These are phyloP conservation scores for Odocoileus hemionus DNA, from an alignment of 2,113 vertebrate genomes.

Conservation along the genomic window DNA sequence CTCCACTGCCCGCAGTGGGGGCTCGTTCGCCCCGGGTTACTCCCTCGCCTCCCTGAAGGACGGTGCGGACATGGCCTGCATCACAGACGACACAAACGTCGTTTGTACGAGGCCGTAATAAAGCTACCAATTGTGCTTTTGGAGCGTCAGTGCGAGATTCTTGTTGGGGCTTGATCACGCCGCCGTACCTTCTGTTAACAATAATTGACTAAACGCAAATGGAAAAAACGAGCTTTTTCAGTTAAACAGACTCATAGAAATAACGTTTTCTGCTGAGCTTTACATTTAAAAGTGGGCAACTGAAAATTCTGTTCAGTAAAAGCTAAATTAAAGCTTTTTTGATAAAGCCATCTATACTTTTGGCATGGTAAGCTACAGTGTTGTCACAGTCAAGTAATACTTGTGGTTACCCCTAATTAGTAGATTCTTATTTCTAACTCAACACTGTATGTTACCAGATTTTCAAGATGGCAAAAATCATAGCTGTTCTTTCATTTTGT, in stretches of 20 bases:
- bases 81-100: neutral
- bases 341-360: neutral
- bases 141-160: neutral
- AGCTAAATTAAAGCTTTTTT: neutral
- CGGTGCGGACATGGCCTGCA: neutral
- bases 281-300: neutral
- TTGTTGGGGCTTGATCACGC: neutral
- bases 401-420: neutral
- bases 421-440: neutral
- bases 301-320: neutral
- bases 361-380: neutral
- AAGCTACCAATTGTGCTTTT: neutral
- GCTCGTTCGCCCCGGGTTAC: neutral
- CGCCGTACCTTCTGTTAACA: neutral
- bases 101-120: neutral
- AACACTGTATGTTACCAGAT: neutral
- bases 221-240: neutral
- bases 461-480: neutral
- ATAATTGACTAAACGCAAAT: neutral
- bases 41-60: neutral
- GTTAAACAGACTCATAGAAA: neutral
- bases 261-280: neutral
- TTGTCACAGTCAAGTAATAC: neutral
- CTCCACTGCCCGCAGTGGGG: neutral
- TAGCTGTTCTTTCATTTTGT: neutral